Percentiles rank a stretch among this genome's conserved stretches.
phyloP scores from a whole-genome alignment of 2,797 vertebrate species.

The Eulemur coronatus region DNA sequence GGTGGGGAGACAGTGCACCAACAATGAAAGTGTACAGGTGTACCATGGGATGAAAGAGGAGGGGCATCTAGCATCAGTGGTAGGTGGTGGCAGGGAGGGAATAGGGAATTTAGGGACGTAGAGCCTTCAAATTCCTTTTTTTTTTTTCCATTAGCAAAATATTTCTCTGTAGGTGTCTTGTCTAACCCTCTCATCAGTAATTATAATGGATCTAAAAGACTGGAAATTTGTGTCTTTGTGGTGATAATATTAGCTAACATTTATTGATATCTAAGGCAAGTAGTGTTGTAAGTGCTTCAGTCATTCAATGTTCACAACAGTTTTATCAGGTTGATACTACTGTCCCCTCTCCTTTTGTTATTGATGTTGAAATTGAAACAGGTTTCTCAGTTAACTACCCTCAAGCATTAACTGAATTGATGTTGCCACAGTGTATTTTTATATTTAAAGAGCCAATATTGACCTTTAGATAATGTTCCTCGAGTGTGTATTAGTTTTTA shows the following conservation, averaged over 20 bases:
- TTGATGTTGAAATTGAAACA: conserved; percentile 11
- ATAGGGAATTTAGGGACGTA: background rate
- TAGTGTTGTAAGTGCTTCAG: background rate
- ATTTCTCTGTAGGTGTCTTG: background rate
- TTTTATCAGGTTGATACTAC: background rate
- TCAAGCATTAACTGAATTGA: background rate
- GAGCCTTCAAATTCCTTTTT: background rate
- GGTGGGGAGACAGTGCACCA: background rate
- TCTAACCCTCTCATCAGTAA: background rate
- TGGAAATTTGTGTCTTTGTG: conserved; percentile 44
- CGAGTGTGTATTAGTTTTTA: conserved; percentile 18
- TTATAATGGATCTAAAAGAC: conserved; percentile 37
- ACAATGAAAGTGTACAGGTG: background rate
- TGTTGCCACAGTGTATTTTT: conserved; percentile 53
- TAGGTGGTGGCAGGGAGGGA: background rate
- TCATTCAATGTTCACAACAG: background rate
- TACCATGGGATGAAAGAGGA: background rate
- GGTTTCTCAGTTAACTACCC: conserved; percentile 15
- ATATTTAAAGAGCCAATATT: conserved; percentile 47
- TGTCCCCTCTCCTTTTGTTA: conserved; percentile 19
- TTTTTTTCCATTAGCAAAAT: background rate
- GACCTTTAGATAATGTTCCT: conserved; percentile 55
- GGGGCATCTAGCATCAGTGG: background rate
- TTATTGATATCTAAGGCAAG: background rate
- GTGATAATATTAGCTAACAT: background rate